Evolutionary conservation across 64 coral and sea anemone species (phyloP).

Genomic region (Montipora cactus): DNA sequence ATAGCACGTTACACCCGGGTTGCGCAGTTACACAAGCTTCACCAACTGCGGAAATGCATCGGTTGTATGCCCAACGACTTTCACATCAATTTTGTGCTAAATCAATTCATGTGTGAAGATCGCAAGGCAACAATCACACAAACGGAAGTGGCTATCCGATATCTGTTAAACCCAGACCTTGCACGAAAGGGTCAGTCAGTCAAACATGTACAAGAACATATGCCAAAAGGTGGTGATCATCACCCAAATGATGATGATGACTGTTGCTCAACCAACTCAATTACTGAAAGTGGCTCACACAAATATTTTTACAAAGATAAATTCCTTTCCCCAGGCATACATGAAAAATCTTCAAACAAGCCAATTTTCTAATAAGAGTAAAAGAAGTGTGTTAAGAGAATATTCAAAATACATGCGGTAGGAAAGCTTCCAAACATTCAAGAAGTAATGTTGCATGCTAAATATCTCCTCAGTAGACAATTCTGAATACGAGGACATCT

Average conservation of each 20-base stretch:
- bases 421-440: background rate
- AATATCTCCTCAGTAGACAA: constrained; percentile 9
- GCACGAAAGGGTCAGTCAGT: too few relatives aligned
- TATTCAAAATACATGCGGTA: constrained; percentile 10
- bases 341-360: constrained; percentile 14
- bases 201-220: background rate
- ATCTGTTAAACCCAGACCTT: too few relatives aligned
- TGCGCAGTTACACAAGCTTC: too few relatives aligned
- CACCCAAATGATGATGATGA: constrained; percentile 14
- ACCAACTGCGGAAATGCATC: too few relatives aligned
- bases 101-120: too few relatives aligned
- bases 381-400: constrained; percentile 12
- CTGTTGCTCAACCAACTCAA: constrained; percentile 9
- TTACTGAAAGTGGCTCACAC: constrained; percentile 19
- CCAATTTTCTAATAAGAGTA: constrained; percentile 2
- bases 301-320: constrained; percentile 16
- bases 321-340: constrained; percentile 1
- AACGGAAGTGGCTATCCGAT: too few relatives aligned
- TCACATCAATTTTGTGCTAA: too few relatives aligned
- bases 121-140: too few relatives aligned
- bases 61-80: too few relatives aligned
- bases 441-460: background rate
- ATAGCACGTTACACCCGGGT: too few relatives aligned
- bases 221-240: constrained; percentile 14
- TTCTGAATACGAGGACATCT: background rate